phyloP scores from a whole-genome alignment of 1,140 invertebrate genomes.

The Spodoptera frugiperda region DNA sequence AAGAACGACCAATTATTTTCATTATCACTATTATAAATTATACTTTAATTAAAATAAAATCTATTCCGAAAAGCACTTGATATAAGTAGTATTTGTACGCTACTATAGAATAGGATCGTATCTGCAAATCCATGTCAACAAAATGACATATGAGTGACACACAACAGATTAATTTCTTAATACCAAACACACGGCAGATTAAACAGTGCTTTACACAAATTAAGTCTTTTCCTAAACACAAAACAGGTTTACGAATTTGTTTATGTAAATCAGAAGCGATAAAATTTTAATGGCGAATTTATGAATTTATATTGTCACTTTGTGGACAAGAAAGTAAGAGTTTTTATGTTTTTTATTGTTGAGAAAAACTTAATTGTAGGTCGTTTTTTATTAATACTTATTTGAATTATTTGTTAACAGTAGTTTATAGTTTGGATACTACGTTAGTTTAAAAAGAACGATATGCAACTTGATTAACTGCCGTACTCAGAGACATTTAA shows the following conservation, averaged over 20 bases:
- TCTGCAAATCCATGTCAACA: conserved; percentile 42
- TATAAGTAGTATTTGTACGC: not conserved
- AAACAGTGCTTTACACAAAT: not conserved
- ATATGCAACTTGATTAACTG: no score
- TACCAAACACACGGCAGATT: conserved; percentile 30
- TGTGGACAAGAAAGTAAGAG: conserved; percentile 8
- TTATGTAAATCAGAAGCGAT: conserved; percentile 25
- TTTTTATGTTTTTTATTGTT: not conserved
- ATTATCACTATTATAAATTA: no score
- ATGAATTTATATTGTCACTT: not conserved
- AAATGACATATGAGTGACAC: conserved; percentile 46
- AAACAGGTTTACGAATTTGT: conserved; percentile 34
- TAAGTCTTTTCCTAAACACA: conserved; percentile 28
- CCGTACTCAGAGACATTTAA: no score
- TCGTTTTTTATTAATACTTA: no score
- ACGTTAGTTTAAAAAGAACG: no score
- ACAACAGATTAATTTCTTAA: conserved; percentile 30
- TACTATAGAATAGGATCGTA: not conserved
- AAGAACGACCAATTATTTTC: no score
- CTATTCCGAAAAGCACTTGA: no score
- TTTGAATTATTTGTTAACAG: no score
- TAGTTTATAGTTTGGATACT: no score
- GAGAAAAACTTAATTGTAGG: not conserved
- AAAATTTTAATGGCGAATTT: not conserved
- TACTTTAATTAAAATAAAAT: no score